Evolutionary conservation across 2,113 vertebrate species (phyloP).

Genomic region (Theristicus caerulescens): DNA sequence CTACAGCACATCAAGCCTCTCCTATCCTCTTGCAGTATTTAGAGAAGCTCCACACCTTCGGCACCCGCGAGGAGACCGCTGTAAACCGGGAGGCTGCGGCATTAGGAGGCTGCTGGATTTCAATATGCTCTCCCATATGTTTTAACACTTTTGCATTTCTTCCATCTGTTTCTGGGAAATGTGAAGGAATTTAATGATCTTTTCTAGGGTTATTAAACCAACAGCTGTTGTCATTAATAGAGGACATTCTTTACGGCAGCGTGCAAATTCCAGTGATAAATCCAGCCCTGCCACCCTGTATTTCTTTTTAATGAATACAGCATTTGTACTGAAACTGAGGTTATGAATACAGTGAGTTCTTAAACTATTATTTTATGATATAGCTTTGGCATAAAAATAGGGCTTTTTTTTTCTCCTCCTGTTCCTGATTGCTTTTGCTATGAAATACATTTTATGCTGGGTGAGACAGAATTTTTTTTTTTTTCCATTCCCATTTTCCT

Average conservation of each 20-base stretch:
- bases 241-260: constrained; percentile 72
- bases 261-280: constrained; percentile 63
- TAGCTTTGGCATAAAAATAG: background rate
- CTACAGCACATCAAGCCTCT: background rate
- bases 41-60: background rate
- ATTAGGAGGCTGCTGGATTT: constrained; percentile 28
- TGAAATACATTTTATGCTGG: constrained; percentile 19
- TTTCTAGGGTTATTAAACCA: constrained; percentile 81
- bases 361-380: constrained; percentile 26
- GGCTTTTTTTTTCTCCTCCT: background rate
- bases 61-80: background rate
- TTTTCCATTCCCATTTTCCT: background rate
- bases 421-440: constrained; percentile 11
- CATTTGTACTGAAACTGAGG: constrained; percentile 49
- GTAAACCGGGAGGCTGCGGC: background rate
- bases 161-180: constrained; percentile 80
- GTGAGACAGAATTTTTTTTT: background rate
- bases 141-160: constrained; percentile 68
- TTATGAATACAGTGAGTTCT: background rate
- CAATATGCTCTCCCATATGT: constrained; percentile 77
- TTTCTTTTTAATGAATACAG: constrained; percentile 49
- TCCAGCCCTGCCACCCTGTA: constrained; percentile 20
- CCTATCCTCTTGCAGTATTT: background rate
- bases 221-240: constrained; percentile 84
- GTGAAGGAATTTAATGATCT: constrained; percentile 77